Base-by-base conservation (phyloP, 2,113 vertebrate species). In the Collichthys lucidus region DNA sequence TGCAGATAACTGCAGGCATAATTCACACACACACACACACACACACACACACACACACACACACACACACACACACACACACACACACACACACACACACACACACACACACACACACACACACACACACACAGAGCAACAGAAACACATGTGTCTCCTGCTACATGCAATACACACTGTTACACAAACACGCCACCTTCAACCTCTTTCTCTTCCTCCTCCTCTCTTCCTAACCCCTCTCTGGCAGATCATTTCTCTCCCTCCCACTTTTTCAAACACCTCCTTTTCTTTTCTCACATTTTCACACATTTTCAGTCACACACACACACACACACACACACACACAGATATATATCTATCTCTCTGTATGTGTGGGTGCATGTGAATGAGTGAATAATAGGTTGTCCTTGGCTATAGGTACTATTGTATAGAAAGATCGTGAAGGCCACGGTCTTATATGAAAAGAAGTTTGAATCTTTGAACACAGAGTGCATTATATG, bases 1-100 rank as follows among this genome's bases (percentile, higher is more conserved):
- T 77, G 78, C 64, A 77, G 66, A 83, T 86, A 85, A 82, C 82
- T 87, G 80, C 75, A 80, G 67, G 59, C 80, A 49, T 50, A 72
- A 69, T 83, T 75, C 82, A 86, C 87, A 86, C 84, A 74, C 42
- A 20, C 72, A 44, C 77, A 24, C 35, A 65, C 53, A 56, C 60
- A 61, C 52, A 35, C 17, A 35, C 64, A 46, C 63, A 44, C 16
- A 61, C 65, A 52, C 77, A 29, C 35, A 70, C 53, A 62, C 60
- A 61, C 52, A 35, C 17, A 35, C 64, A 46, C 55, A 44, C 16
- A 68, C 65, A 68, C 72, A 46, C 74, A 40, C 46, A 70, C 53
- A 72, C 60, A 66, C 59, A 31, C 83, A 88, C 87, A 87, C 84
- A 31, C 29, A 31, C 29, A 31, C 29, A 31, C 29, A 31, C 29